Conservation (phyloP, 2,113 vertebrate genomes). For the Siniperca knerii region DNA sequence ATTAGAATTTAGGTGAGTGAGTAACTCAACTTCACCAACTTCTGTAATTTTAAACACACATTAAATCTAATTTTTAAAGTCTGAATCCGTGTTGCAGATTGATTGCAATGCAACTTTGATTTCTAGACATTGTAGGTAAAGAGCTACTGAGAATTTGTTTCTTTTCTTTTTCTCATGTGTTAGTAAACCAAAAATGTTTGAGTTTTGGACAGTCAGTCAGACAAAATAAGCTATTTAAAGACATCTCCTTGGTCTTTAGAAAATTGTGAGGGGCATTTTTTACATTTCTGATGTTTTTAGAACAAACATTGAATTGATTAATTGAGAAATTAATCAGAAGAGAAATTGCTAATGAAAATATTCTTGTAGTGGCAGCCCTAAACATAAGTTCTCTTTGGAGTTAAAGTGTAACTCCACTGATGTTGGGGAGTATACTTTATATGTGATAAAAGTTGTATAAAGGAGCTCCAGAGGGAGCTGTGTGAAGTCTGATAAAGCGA, state of each 20-base stretch:
- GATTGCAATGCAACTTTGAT: constrained; percentile 1
- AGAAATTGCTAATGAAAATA: neutral
- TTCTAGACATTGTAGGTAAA: constrained; percentile 10
- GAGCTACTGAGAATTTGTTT: neutral
- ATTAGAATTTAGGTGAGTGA: neutral
- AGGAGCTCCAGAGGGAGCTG: no score
- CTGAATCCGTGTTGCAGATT: neutral
- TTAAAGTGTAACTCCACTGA: no score
- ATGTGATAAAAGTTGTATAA: no score
- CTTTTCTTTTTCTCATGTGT: neutral
- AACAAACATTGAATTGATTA: neutral
- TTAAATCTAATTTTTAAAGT: neutral
- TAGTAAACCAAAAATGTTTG: neutral
- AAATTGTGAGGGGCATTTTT: neutral
- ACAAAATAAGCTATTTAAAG: neutral
- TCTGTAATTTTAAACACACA: constrained; percentile 6
- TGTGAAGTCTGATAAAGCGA: no score
- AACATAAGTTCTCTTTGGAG: no score
- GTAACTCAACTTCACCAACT: constrained; percentile 3
- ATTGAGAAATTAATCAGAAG: neutral
- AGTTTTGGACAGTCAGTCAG: neutral
- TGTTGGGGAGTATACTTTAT: no score
- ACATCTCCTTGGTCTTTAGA: neutral
- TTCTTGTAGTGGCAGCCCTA: no score
- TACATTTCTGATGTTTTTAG: neutral